Conservation (phyloP, 2,888 invertebrate species). For the Microctonus aethiopoides region DNA sequence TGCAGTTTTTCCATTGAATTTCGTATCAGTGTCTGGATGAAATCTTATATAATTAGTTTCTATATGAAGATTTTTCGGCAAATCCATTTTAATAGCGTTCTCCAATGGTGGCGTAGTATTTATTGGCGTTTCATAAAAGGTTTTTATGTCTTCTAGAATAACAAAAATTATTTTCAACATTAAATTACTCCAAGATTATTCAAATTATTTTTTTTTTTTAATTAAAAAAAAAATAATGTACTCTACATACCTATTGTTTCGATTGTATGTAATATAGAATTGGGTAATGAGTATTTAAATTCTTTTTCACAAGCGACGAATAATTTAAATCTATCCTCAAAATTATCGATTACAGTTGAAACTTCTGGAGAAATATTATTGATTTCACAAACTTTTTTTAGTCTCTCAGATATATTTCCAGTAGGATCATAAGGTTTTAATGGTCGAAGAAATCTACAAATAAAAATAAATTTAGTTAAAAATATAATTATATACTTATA, state of each 20-base stretch:
- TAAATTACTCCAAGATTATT: neutral
- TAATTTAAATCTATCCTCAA: constrained; percentile 75
- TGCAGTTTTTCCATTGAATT: constrained; percentile 82
- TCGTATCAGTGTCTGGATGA: constrained; percentile 80
- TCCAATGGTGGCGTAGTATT: constrained; percentile 80
- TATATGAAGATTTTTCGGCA: constrained; percentile 90
- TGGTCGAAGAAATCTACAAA: constrained; percentile 79
- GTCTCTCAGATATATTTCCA: constrained; percentile 71
- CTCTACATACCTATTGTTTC: constrained; percentile 78
- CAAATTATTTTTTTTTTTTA: constrained; percentile 18
- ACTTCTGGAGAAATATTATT: constrained; percentile 68
- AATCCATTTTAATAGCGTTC: constrained; percentile 74
- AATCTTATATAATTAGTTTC: constrained; percentile 85
- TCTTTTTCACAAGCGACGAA: constrained; percentile 77
- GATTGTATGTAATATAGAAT: constrained; percentile 82
- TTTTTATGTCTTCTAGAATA: constrained; percentile 73
- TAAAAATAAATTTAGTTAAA: neutral
- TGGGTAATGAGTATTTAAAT: constrained; percentile 84
- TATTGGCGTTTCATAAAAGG: constrained; percentile 81
- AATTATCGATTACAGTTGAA: constrained; percentile 67
- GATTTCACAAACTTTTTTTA: constrained; percentile 73
- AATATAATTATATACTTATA: no score
- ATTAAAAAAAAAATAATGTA: no score
- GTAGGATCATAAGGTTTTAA: constrained; percentile 82
- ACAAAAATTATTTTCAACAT: constrained; percentile 32